Base-by-base conservation (phyloP, 2,113 vertebrate genomes). In the Falco punctatus region DNA sequence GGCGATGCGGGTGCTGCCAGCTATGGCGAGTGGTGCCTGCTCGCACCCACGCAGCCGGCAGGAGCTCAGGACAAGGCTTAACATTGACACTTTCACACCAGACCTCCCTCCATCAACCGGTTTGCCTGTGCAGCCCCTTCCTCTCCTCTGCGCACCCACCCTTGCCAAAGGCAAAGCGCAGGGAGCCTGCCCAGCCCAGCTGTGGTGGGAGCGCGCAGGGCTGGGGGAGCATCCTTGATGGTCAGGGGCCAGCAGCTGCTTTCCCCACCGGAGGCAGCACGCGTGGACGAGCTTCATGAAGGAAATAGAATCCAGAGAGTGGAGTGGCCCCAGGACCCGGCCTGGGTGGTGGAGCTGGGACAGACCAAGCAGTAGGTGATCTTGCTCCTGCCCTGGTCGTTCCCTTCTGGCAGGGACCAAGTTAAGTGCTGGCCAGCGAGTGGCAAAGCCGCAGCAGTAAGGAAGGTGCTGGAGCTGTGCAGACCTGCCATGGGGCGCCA, bases 181-280 rank as follows among this genome's bases (percentile, higher is more conserved):
- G 35, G 51, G 51, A 86, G 30, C 23, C 28, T 49, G 22, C 2
- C 15, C 55, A 66, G 58, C 58, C 20, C 30, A 28, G 79, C 7
- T 0, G 0, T 0, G 2, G 62, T 2, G 3, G 30, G 32, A 71
- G 17, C 2, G 0, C 10, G 35, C 30, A 13, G 33, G 42, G 40
- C 48, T 48, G n/a, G 35, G 24, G 38, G 16, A 70, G 15, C 24
- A 55, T 23, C 38, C 42, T 35, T 15, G 11, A 59, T 10, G 51
- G 13, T 11, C 79, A 59, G 32, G 15, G 42, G 33, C 49, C 26
- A 40, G 23, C 26, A 75, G 24, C 38, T 79, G 48, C 70, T 67
- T 86, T 58, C 19, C 42, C 21, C n/a, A 15, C 22, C 0, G 0
- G 35, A 55, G 28, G 65, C 48, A 67, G 33, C 23, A 32, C 1